Base-by-base conservation (phyloP, 2,888 invertebrate species). In the Andricus quercusramuli region DNA sequence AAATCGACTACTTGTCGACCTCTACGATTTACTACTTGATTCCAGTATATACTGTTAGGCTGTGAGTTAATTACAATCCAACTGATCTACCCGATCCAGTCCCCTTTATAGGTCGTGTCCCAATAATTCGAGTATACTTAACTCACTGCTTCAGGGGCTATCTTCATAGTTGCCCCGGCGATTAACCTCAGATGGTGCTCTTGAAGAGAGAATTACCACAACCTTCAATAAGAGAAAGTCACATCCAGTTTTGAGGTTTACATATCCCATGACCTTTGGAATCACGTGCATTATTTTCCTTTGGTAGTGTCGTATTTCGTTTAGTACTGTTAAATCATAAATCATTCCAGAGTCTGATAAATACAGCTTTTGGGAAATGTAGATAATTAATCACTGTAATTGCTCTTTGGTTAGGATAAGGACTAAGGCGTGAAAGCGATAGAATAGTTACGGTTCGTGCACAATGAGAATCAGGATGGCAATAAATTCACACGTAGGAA, bases 11-110 rank as follows among this genome's bases (percentile, higher is more conserved):
- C 80, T 85, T 85, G 87, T 85, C 84, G 79, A 81, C 82, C 83
- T 85, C 83, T 83, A 80, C 79, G 80, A 82, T 80, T 82, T 79
- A 66, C 76, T 77, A 81, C 80, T 70, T 25, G 44, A 65, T 70
- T 79, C 82, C 78, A 81, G 81, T 82, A 80, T 80, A 81, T 82
- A 82, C 82, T 70, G 76, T 85, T 78, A 76, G 66, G 59, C 82
- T 83, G 77, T 77, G 83, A 81, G 87, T 90, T 90, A 90, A 90
- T 90, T 90, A 90, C 89, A 86, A 89, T 89, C 81, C 89, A 86
- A 90, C 90, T 90, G 90, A 90, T 90, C 90, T 88, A 87, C 85
- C 84, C 85, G 83, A 85, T 83, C 85, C 84, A 78, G 79, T 79
- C 83, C 29, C 29, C 8, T 51, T 51, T 44, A 44, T 47, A 47